phyloP scores from a whole-genome alignment of 2,797 vertebrate genomes.

The Coccyzus lansbergi region DNA sequence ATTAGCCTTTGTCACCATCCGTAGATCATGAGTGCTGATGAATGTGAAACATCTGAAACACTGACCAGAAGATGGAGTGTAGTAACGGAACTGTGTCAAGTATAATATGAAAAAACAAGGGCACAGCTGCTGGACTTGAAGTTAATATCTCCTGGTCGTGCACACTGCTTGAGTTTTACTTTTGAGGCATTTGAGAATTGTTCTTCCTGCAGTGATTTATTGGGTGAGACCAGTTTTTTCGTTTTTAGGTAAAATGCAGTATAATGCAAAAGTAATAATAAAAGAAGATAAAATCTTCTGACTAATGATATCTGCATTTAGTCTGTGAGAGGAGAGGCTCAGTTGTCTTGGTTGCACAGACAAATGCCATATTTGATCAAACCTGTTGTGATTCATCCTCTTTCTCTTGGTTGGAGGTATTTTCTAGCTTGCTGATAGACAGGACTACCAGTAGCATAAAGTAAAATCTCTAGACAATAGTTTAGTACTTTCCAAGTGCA shows the following conservation, averaged over 20 bases:
- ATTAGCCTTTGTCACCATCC: not conserved
- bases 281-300: not conserved
- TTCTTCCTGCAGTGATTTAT: not conserved
- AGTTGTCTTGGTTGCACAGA: not conserved
- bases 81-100: not conserved
- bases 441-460: not conserved
- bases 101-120: not conserved
- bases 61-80: not conserved
- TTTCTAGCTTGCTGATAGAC: not conserved
- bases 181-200: constrained; percentile 6
- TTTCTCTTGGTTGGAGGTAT: not conserved
- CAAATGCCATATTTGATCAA: not conserved
- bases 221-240: not conserved
- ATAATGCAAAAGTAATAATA: not conserved
- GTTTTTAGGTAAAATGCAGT: not conserved
- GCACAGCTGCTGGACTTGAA: not conserved
- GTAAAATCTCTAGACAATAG: not conserved
- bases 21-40: not conserved
- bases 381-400: not conserved
- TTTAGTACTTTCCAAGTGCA: not conserved
- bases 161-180: not conserved
- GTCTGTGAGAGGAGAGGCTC: not conserved
- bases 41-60: not conserved
- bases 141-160: not conserved
- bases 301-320: not conserved